phyloP scores from a whole-genome alignment of 2,888 invertebrate species.

The Stenchaetothrips biformis region DNA sequence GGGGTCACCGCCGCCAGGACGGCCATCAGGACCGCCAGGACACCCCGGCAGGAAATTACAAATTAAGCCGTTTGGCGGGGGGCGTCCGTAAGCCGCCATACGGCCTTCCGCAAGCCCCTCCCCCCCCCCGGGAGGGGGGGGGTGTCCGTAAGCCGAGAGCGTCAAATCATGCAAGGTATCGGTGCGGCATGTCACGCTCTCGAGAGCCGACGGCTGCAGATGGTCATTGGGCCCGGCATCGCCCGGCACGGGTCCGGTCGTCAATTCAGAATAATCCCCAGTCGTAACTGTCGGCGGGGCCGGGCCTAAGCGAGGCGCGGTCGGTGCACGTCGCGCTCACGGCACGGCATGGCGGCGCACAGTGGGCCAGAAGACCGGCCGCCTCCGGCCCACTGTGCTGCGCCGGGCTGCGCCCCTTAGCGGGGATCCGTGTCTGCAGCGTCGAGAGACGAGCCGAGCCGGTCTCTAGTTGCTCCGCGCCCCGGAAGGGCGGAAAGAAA shows the following conservation, averaged over 20 bases:
- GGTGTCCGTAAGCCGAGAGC: too few relatives aligned
- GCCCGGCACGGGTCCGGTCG: background rate
- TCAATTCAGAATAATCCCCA: background rate
- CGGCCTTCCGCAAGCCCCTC: too few relatives aligned
- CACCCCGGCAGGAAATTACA: conserved; percentile 1
- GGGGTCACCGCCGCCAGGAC: too few relatives aligned
- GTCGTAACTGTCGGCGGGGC: background rate
- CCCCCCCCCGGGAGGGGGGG: too few relatives aligned
- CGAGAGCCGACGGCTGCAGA: too few relatives aligned
- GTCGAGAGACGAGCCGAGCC: too few relatives aligned
- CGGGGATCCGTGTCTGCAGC: too few relatives aligned
- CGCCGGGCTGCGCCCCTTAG: too few relatives aligned
- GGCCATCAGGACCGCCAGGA: too few relatives aligned
- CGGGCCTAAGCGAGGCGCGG: background rate
- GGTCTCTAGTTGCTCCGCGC: background rate
- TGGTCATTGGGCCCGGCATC: background rate
- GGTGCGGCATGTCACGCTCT: too few relatives aligned
- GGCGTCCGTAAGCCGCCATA: background rate
- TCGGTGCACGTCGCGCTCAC: background rate
- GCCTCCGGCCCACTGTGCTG: too few relatives aligned
- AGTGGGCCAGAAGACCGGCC: background rate
- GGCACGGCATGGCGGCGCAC: background rate
- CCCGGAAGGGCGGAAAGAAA: conserved; percentile 13
- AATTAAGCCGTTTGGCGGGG: conserved; percentile 18
- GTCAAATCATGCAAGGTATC: too few relatives aligned